Evolutionary conservation across 2,888 invertebrate genomes (phyloP).

Genomic region (Cheilosia vernalis): DNA sequence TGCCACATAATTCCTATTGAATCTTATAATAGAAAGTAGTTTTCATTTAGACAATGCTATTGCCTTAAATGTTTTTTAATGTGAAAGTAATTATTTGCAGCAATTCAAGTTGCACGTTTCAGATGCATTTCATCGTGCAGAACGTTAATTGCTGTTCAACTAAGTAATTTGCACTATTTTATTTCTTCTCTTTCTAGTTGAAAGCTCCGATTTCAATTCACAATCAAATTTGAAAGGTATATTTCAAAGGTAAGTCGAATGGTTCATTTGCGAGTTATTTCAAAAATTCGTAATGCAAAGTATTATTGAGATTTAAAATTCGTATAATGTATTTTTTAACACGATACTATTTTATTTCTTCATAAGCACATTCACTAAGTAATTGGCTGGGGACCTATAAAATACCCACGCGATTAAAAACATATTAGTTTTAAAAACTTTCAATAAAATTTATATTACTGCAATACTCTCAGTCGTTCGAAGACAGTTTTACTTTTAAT

Average conservation of each 20-base stretch:
- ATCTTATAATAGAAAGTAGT: conserved; percentile 41
- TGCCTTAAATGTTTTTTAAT: conserved; percentile 37
- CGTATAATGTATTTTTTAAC: too few species aligned
- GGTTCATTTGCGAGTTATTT: too few species aligned
- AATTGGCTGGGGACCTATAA: too few species aligned
- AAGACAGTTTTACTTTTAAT: too few species aligned
- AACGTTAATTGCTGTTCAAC: conserved; percentile 18
- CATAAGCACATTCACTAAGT: too few species aligned
- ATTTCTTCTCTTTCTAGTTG: conserved; percentile 29
- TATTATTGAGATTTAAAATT: too few species aligned
- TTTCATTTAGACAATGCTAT: conserved; percentile 18
- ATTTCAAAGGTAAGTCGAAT: conserved; percentile 22
- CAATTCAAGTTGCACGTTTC: conserved; percentile 16
- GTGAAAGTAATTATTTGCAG: conserved; percentile 34
- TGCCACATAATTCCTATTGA: conserved; percentile 16
- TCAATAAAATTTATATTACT: too few species aligned
- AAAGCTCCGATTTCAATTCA: conserved; percentile 29
- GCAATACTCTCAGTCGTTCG: too few species aligned
- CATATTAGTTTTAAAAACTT: too few species aligned
- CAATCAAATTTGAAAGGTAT: conserved; percentile 15
- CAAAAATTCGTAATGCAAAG: too few species aligned
- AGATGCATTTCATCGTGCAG: conserved; percentile 17
- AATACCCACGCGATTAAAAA: too few species aligned
- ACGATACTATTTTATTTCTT: too few species aligned
- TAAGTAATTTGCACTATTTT: conserved; percentile 14